Evolutionary conservation across 2,888 invertebrate species (phyloP).

Genomic region (Cordilura impudica): DNA sequence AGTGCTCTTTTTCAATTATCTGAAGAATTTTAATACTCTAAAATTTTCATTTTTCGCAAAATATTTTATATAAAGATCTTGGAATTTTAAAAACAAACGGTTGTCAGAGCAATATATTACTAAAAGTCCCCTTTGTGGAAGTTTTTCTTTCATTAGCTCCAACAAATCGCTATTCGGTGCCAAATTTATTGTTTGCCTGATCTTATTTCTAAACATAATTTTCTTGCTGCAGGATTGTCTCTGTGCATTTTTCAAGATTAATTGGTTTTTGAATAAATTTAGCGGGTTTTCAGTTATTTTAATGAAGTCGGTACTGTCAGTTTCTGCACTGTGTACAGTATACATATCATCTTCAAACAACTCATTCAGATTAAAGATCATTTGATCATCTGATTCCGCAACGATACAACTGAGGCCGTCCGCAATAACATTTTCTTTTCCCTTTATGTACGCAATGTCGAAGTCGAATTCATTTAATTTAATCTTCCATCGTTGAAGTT

Average conservation of each 20-base stretch:
- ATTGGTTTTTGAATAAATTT: too few relatives aligned
- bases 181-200: neutral
- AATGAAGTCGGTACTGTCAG: slow-evolving; percentile 14
- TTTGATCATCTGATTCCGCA: too few relatives aligned
- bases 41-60: slow-evolving; percentile 8
- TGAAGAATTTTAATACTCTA: slow-evolving; percentile 2
- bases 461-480: slow-evolving; percentile 7
- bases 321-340: slow-evolving; percentile 18
- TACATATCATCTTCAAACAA: slow-evolving; percentile 3
- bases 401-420: too few relatives aligned
- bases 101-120: neutral
- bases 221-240: slow-evolving; percentile 5
- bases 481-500: slow-evolving; percentile 10
- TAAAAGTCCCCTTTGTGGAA: neutral
- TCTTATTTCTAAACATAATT: slow-evolving; percentile 15
- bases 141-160: neutral
- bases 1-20: slow-evolving; percentile 22
- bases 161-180: slow-evolving; percentile 5
- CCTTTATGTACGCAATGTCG: neutral
- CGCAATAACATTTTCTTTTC: too few relatives aligned
- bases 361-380: neutral
- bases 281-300: neutral
- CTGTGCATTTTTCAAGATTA: neutral
- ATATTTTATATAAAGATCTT: neutral
- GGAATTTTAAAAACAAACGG: neutral